phyloP scores from a whole-genome alignment of 1,140 invertebrate species.

The Nomia melanderi region DNA sequence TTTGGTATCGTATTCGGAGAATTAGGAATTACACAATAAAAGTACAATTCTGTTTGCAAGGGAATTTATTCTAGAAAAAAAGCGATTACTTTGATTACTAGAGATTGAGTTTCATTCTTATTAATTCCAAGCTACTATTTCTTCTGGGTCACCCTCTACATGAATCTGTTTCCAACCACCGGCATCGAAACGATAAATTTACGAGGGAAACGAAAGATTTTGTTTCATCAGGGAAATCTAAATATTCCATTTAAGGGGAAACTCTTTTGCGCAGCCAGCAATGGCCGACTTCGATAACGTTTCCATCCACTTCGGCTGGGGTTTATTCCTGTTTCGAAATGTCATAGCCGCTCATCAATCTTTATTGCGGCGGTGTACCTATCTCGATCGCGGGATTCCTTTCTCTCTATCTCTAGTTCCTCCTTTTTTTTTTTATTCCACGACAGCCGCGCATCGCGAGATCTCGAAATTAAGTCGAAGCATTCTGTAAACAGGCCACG shows the following conservation, averaged over 20 bases:
- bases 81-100: too few relatives aligned
- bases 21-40: too few relatives aligned
- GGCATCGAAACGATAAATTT: constrained; percentile 1
- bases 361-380: neutral
- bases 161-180: neutral
- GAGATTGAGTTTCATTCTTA: too few relatives aligned
- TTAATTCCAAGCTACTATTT: too few relatives aligned
- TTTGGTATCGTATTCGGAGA: too few relatives aligned
- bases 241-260: constrained; percentile 17
- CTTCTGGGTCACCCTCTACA: neutral
- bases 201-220: neutral
- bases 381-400: neutral
- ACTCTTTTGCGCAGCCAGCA: neutral
- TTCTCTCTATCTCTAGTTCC: too few relatives aligned
- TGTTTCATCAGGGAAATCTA: neutral
- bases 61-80: too few relatives aligned
- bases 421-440: neutral
- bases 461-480: constrained; percentile 7
- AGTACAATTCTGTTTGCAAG: too few relatives aligned
- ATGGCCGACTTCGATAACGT: neutral
- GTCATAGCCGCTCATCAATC: neutral
- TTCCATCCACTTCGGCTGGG: neutral
- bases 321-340: neutral
- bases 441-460: neutral
- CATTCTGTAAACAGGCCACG: constrained; percentile 14